These are phyloP conservation scores for Griposia aprilina DNA, from an alignment of 2,888 invertebrate species.

Conservation along the genomic window DNA sequence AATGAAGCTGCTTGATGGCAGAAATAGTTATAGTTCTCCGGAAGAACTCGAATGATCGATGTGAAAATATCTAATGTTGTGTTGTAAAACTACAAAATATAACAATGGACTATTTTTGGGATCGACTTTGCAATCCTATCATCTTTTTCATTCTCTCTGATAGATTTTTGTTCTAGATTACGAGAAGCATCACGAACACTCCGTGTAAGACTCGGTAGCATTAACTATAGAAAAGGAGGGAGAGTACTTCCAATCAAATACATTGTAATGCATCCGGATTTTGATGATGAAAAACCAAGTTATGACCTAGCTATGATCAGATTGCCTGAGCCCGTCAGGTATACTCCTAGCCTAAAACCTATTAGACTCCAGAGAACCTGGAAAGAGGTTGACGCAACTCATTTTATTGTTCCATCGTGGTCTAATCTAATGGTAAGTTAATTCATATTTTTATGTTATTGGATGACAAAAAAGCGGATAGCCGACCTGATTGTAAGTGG, in stretches of 20 bases:
- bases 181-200: constrained; percentile 75
- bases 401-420: constrained; percentile 84
- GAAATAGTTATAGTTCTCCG: background rate
- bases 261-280: constrained; percentile 81
- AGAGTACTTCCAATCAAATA: constrained; percentile 76
- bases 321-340: constrained; percentile 71
- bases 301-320: constrained; percentile 82
- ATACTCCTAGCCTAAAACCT: constrained; percentile 72
- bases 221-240: constrained; percentile 83
- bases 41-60: background rate
- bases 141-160: too few species aligned
- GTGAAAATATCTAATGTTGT: background rate
- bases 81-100: background rate
- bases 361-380: constrained; percentile 73
- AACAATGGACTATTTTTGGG: background rate
- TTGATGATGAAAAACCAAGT: constrained; percentile 78
- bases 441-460: background rate
- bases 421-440: constrained; percentile 68
- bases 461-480: background rate
- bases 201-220: constrained; percentile 82
- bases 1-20: background rate
- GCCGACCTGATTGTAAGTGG: too few species aligned
- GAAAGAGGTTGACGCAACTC: constrained; percentile 72
- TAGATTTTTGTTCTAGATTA: constrained; percentile 70
- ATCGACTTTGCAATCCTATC: background rate